These are phyloP conservation scores for Mylabris phalerata DNA, from an alignment of 1,140 invertebrate species.

Conservation along the genomic window DNA sequence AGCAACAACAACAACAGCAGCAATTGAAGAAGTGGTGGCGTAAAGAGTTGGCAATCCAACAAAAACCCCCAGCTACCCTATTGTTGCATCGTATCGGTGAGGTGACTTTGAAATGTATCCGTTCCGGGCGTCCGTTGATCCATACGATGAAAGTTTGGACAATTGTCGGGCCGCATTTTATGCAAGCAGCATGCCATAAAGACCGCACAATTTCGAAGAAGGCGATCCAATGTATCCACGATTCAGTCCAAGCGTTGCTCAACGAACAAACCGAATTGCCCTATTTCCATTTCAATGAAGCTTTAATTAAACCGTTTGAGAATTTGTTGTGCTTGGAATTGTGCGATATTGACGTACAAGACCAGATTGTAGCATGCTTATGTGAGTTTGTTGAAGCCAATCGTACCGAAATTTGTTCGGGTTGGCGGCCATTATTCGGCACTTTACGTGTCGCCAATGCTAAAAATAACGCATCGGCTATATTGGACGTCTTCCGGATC, in stretches of 20 bases:
- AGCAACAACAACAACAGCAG: neutral
- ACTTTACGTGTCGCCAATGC: conserved; percentile 74
- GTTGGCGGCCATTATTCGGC: conserved; percentile 88
- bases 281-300: conserved; percentile 93
- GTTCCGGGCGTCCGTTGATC: conserved; percentile 78
- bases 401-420: conserved; percentile 83
- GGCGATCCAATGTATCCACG: conserved; percentile 89
- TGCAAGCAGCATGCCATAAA: conserved; percentile 89
- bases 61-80: conserved; percentile 45
- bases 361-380: conserved; percentile 88
- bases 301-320: conserved; percentile 90
- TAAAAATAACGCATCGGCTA: conserved; percentile 59
- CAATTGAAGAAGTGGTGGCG: conserved; percentile 50
- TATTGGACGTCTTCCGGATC: conserved; percentile 87
- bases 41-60: conserved; percentile 42
- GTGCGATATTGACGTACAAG: conserved; percentile 83
- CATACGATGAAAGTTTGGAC: conserved; percentile 89
- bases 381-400: conserved; percentile 94
- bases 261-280: conserved; percentile 82
- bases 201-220: conserved; percentile 84
- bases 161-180: conserved; percentile 82
- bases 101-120: conserved; percentile 77
- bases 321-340: conserved; percentile 87
- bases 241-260: conserved; percentile 81
- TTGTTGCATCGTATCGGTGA: conserved; percentile 78